phyloP scores from a whole-genome alignment of 2,113 vertebrate genomes.

The Herpetotheres cachinnans region DNA sequence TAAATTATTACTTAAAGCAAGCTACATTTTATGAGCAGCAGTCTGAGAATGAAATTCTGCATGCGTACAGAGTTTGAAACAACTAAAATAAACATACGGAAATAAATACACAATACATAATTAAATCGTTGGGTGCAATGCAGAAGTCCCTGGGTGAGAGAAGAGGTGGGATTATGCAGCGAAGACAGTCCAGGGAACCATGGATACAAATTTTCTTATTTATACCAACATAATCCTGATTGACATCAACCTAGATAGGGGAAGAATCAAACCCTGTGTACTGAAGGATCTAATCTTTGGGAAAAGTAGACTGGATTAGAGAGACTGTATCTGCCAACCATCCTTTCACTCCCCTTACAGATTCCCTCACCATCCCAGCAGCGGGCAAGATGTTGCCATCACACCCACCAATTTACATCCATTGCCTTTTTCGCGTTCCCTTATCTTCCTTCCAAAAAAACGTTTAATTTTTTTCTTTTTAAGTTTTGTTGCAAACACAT shows the following conservation, averaged over 20 bases:
- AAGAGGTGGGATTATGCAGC: slow-evolving; percentile 2
- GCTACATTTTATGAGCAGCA: slow-evolving; percentile 1
- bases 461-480: not conserved
- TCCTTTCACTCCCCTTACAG: not conserved
- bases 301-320: slow-evolving; percentile 36
- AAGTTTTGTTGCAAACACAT: slow-evolving; percentile 74
- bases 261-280: slow-evolving; percentile 20
- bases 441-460: not conserved
- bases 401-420: not conserved
- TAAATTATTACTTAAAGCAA: slow-evolving; percentile 56
- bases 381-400: not conserved
- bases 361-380: not conserved
- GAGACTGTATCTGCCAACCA: not conserved
- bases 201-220: slow-evolving; percentile 12
- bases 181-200: not conserved
- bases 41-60: not conserved
- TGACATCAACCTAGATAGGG: slow-evolving; percentile 20
- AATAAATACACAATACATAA: not conserved
- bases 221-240: slow-evolving; percentile 31
- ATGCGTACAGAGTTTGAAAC: not conserved
- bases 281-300: slow-evolving; percentile 44
- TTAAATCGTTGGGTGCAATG: slow-evolving; percentile 6
- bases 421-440: not conserved
- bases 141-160: not conserved
- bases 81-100: not conserved